phyloP scores from a whole-genome alignment of 2,888 invertebrate species.

The Oxycera nigricornis region DNA sequence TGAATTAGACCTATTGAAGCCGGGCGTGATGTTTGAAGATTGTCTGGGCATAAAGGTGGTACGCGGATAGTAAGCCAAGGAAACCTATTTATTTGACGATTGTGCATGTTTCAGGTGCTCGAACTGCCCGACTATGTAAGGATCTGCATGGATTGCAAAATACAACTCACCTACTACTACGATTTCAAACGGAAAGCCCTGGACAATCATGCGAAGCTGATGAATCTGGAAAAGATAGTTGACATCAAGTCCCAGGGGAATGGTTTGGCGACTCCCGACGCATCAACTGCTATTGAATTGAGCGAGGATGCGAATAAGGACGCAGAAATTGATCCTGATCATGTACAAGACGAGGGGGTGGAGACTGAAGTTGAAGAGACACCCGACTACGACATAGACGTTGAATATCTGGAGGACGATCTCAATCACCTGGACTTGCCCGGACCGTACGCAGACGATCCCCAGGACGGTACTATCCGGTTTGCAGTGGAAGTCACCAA shows the following conservation, averaged over 20 bases:
- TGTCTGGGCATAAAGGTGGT: constrained; percentile 18
- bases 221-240: background rate
- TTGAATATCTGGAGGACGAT: constrained; percentile 33
- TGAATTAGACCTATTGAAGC: constrained; percentile 19
- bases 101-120: background rate
- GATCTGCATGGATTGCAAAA: constrained; percentile 34
- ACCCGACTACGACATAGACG: background rate
- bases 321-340: background rate
- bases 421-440: too few species aligned
- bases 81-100: background rate
- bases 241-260: too few species aligned
- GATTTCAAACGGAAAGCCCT: constrained; percentile 15
- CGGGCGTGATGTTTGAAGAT: constrained; percentile 33
- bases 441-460: too few species aligned
- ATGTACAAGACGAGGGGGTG: background rate
- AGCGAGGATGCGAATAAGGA: background rate
- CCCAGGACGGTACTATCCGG: too few species aligned
- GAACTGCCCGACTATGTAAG: constrained; percentile 4
- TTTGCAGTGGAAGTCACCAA: too few species aligned
- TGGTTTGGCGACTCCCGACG: too few species aligned
- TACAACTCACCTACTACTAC: constrained; percentile 30
- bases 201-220: background rate
- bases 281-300: too few species aligned
- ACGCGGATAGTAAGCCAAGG: background rate
- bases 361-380: background rate